Evolutionary conservation across 2,113 vertebrate species (phyloP).

Genomic region (Mormoops blainvillei): DNA sequence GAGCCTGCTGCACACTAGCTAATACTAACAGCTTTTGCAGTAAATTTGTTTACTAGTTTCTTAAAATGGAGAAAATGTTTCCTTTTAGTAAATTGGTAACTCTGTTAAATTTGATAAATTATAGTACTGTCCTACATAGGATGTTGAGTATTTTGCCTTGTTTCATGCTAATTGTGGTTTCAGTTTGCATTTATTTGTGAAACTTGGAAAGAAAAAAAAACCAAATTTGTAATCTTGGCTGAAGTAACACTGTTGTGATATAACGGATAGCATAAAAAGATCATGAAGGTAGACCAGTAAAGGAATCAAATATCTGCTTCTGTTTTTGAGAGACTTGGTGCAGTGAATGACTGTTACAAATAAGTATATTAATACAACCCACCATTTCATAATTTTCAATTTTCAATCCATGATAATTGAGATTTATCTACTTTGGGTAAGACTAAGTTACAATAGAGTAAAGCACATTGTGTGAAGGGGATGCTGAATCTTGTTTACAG

Average conservation of each 20-base stretch:
- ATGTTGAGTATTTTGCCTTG: not conserved
- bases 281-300: not conserved
- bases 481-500: not conserved
- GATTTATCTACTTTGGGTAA: not conserved
- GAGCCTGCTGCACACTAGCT: not conserved
- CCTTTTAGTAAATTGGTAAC: not conserved
- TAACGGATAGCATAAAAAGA: not conserved
- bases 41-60: not conserved
- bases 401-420: slow-evolving; percentile 19
- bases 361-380: not conserved
- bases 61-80: slow-evolving; percentile 1
- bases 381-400: not conserved
- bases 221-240: not conserved
- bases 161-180: slow-evolving; percentile 5
- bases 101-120: not conserved
- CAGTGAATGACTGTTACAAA: not conserved
- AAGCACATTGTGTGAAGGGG: not conserved
- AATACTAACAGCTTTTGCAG: rapidly evolving
- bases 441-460: not conserved
- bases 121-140: not conserved
- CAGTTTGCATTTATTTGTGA: slow-evolving; percentile 3
- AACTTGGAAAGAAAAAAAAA: not conserved
- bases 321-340: not conserved
- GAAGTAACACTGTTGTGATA: not conserved
- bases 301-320: not conserved